Percentiles rank a stretch among this genome's conserved stretches.
Evolutionary conservation across 2,888 invertebrate species (phyloP).

Genomic region (Punctoribates punctum): DNA sequence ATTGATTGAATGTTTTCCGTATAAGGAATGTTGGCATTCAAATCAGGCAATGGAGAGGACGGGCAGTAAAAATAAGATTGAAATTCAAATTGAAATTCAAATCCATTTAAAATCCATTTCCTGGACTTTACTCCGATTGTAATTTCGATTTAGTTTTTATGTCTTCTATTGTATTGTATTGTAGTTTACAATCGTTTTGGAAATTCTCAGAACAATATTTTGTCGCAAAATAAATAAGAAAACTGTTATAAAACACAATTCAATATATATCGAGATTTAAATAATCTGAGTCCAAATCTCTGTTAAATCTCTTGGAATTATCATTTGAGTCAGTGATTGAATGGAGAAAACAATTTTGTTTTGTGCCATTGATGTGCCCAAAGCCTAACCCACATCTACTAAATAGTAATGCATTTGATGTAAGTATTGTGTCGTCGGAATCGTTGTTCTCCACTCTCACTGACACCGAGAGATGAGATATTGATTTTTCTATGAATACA

Average conservation of each 20-base stretch:
- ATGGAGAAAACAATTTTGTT: slow-evolving; percentile 14
- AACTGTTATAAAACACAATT: slow-evolving; percentile 28
- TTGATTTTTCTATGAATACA: slow-evolving; percentile 1
- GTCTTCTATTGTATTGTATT: neutral
- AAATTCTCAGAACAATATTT: neutral
- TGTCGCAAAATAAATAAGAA: neutral
- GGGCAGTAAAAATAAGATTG: neutral
- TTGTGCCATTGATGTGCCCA: neutral
- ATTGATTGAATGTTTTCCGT: slow-evolving; percentile 4
- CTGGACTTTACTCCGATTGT: neutral
- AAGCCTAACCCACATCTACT: slow-evolving; percentile 26
- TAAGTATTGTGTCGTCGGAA: slow-evolving; percentile 2
- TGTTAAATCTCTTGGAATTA: slow-evolving; percentile 20
- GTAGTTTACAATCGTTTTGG: neutral
- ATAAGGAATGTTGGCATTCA: neutral
- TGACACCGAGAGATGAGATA: neutral
- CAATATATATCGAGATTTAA: slow-evolving; percentile 27
- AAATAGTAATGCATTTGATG: neutral
- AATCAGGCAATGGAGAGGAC: neutral
- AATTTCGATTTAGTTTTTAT: slow-evolving; percentile 12
- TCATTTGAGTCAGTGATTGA: slow-evolving; percentile 2
- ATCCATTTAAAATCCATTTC: slow-evolving; percentile 11
- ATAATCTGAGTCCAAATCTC: slow-evolving; percentile 26
- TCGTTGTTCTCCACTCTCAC: slow-evolving; percentile 14
- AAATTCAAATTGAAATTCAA: slow-evolving; percentile 10